A percentile compares a stretch with the other conserved stretches of the same genome.
These are phyloP conservation scores for Actinostola sp. DNA, from an alignment of 92 coral and sea anemone genomes.

Conservation along the genomic window DNA sequence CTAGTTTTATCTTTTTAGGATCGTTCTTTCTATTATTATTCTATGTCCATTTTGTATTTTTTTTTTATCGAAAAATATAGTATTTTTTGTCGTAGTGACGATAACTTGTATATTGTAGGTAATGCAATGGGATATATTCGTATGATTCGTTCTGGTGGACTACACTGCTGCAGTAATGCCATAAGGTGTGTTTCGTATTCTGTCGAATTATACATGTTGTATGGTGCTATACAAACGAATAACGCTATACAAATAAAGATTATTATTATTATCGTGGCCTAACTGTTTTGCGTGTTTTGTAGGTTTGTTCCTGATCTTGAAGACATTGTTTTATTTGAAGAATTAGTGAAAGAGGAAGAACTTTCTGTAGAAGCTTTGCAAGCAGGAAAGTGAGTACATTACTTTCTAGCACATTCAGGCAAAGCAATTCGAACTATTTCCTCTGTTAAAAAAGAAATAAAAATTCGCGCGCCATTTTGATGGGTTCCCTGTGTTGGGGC, in stretches of 20 bases:
- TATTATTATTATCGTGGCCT: too few species aligned
- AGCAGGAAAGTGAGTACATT: constrained; percentile 78
- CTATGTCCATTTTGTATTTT: neutral
- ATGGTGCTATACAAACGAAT: too few species aligned
- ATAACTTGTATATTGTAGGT: constrained; percentile 56
- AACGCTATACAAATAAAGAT: too few species aligned
- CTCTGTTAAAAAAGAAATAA: too few species aligned
- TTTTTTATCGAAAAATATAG: too few species aligned
- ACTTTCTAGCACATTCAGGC: neutral
- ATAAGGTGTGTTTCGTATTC: constrained; percentile 60
- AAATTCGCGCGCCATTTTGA: too few species aligned
- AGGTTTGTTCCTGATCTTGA: constrained; percentile 99
- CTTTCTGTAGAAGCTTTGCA: constrained; percentile 79
- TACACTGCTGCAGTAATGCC: constrained; percentile 97
- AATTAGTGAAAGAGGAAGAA: constrained; percentile 89
- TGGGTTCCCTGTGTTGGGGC: too few species aligned
- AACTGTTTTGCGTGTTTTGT: neutral
- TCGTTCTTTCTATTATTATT: too few species aligned
- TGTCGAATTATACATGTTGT: too few species aligned
- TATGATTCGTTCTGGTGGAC: constrained; percentile 98
- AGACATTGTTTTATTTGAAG: constrained; percentile 96
- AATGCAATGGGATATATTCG: constrained; percentile 99
- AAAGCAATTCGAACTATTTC: too few species aligned
- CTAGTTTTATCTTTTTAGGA: neutral
- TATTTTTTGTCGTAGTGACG: too few species aligned